These are phyloP conservation scores for Tenthredo notha DNA, from an alignment of 2,888 invertebrate genomes.

Conservation along the genomic window DNA sequence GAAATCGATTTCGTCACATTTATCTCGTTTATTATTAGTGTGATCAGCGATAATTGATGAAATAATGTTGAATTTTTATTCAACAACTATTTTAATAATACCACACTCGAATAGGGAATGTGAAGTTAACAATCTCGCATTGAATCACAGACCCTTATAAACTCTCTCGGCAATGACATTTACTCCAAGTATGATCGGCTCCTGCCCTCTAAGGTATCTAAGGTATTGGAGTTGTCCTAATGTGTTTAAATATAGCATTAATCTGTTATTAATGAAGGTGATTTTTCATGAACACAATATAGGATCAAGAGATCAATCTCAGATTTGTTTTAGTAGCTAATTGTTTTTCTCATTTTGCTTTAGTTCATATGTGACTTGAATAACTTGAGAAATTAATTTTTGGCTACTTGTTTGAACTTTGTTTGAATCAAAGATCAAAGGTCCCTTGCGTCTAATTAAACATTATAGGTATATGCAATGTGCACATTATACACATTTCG, in stretches of 20 bases:
- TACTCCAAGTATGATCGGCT: slow-evolving; percentile 1
- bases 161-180: slow-evolving; percentile 22
- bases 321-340: slow-evolving; percentile 44
- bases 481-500: slow-evolving; percentile 57
- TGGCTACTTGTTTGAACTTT: background rate
- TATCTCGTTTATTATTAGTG: background rate
- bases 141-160: background rate
- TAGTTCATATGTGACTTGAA: background rate
- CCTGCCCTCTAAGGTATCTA: slow-evolving; percentile 1
- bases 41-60: background rate
- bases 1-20: background rate
- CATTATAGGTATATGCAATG: slow-evolving; percentile 47
- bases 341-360: background rate
- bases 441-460: background rate
- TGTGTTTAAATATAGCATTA: slow-evolving; percentile 65
- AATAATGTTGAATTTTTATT: background rate
- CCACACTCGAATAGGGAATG: background rate
- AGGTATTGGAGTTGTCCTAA: slow-evolving; percentile 61
- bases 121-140: background rate
- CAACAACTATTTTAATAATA: background rate
- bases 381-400: background rate
- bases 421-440: background rate
- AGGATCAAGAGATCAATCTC: slow-evolving; percentile 56
- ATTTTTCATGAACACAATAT: slow-evolving; percentile 56
- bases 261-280: slow-evolving; percentile 61